Evolutionary conservation across 2,888 invertebrate species (phyloP).

Genomic region (Tuta absoluta): DNA sequence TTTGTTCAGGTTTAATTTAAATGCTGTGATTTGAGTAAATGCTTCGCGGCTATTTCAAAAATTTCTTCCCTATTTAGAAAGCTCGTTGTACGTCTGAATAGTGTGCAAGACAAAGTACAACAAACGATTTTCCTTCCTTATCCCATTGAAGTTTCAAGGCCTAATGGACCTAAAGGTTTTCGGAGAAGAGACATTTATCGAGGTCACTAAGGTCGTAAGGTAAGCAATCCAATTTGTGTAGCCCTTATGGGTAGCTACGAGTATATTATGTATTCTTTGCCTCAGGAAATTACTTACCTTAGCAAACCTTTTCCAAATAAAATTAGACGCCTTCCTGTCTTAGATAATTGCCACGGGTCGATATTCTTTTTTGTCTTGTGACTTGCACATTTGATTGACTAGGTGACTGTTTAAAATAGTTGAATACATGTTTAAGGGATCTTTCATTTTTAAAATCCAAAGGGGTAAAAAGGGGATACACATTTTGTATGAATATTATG

Average conservation of each 20-base stretch:
- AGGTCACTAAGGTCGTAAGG: neutral
- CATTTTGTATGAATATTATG: no score
- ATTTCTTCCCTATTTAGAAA: neutral
- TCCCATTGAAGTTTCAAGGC: neutral
- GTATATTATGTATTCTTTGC: conserved; percentile 1
- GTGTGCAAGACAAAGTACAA: no score
- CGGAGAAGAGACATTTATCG: conserved; percentile 7
- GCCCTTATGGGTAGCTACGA: no score
- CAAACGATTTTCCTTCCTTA: no score
- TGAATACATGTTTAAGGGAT: no score
- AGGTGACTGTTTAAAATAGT: no score
- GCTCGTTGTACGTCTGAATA: no score
- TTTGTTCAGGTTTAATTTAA: neutral
- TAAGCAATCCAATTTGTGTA: conserved; percentile 18
- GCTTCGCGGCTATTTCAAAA: neutral
- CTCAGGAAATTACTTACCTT: conserved; percentile 13
- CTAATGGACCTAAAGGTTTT: neutral
- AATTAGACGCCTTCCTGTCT: neutral
- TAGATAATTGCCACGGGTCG: conserved; percentile 17
- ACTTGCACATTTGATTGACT: no score
- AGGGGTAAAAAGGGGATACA: no score
- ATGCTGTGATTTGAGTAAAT: neutral
- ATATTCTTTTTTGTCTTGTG: conserved; percentile 13
- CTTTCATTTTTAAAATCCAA: no score
- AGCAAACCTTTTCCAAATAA: conserved; percentile 6